Evolutionary conservation across 2,113 vertebrate genomes (phyloP), one percentile per base, ranked within the genome.

Genomic region (Fulmarus glacialis): DNA sequence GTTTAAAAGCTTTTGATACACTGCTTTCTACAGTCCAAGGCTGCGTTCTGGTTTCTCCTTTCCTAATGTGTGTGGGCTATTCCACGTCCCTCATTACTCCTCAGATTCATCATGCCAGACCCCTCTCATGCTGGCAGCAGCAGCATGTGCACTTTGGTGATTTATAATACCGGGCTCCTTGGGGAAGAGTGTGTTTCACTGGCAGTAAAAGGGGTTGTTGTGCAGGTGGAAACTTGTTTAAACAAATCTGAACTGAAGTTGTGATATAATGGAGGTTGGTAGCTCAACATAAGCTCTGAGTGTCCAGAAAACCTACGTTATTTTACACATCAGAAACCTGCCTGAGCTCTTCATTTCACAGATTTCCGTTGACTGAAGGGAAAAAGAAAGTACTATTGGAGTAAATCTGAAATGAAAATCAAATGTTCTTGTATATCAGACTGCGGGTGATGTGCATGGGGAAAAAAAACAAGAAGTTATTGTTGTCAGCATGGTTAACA

Each of bases 151-250:
- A 85, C 68, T 96, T 85, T 2, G 34, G 74, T 95, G 95, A 96
- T 91, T 97, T 97, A 94, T 90, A 97, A 85, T 50, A 47, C 43
- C 4, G 15, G 40, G 32, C 66, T 97, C 92, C 94, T 91, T 87
- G 71, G 95, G 94, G 93, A 97, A 95, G 68, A 82, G 73, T 67
- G 38, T 63, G 83, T 96, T 96, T 94, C 82, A 89, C 43, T 38
- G 94, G 81, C 42, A 96, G 85, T 96, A 93, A 92, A 95, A 94
- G 79, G 64, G 43, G 88, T 85, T 79, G 94, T 92, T 91, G 85
- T 93, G 95, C 97, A 98, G 97, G 97, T 98, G 93, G 96, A 97
- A 90, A 87, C 90, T 91, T 97, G 86, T 96, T 97, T 96, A 97
- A 97, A 97, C 72, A 95, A 96, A 96, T 79, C 83, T 90, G 47